Conservation (phyloP, 2,888 invertebrate genomes). For the Stenotaenia linearis region DNA sequence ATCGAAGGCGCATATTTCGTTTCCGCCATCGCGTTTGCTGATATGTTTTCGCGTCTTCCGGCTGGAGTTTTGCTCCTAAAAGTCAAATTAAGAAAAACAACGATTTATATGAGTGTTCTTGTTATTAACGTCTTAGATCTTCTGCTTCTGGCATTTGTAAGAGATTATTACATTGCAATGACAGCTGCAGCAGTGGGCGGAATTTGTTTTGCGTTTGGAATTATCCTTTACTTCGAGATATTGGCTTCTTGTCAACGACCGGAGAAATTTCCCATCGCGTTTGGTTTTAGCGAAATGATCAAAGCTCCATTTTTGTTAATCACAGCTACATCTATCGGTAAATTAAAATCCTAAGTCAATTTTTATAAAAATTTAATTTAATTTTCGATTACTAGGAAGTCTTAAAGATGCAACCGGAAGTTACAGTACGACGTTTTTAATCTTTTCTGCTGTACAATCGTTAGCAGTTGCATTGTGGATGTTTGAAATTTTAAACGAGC, state of each 20-base stretch:
- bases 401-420: constrained; percentile 1
- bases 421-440: neutral
- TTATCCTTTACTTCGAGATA: constrained; percentile 27
- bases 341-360: neutral
- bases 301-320: neutral
- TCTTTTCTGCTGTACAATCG: neutral
- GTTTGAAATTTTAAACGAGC: neutral
- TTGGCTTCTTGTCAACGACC: neutral
- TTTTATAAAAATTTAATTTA: neutral
- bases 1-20: constrained; percentile 8
- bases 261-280: neutral
- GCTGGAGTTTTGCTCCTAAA: neutral
- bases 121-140: neutral
- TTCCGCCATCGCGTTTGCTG: neutral
- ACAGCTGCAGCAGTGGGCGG: neutral
- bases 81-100: neutral
- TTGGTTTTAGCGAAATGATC: constrained; percentile 20
- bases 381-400: neutral
- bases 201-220: constrained; percentile 2
- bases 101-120: neutral
- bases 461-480: neutral
- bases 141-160: neutral
- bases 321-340: constrained; percentile 11
- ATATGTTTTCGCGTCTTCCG: neutral
- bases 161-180: neutral